Base-by-base conservation (phyloP, 2,113 vertebrate species). In the Monarcha castaneiventris region DNA sequence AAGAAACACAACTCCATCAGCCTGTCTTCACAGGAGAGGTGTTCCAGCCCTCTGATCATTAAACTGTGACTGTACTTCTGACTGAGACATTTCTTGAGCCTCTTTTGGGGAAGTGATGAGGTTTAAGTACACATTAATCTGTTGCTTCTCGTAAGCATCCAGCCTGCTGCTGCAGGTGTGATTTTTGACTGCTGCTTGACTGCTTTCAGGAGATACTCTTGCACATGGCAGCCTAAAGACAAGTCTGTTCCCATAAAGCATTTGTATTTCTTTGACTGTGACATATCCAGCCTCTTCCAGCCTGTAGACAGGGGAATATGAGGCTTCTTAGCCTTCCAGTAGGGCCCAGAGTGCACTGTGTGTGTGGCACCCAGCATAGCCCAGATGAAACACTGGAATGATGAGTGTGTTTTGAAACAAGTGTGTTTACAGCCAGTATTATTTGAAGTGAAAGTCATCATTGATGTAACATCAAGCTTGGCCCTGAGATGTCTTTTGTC, bases 201-300 rank as follows among this genome's bases (percentile, higher is more conserved):
- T 68, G 44, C 23, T 90, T 85, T 87, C 89, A 67, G 74, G 73
- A 71, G 73, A 85, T 30, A 10, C 30, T 48, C 12, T 63, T 43
- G 7, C 61, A 44, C 64, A 61, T 69, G 89, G 86, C 77, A 93
- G 71, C 74, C 62, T 79, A 43, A 82, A 85, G 71, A 79, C 0
- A 0, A 41, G 68, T 86, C 75, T 79, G 2, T 87, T 94, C 73
- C 0, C 1, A 74, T 87, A 78, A 94, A 89, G 11, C 33, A 49
- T 93, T 94, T 92, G 32, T 93, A 29, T 94, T 95, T 87, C 63
- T 77, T 87, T 63, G 64, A 52, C 48, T 89, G 37, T 86, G 83
- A 79, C 71, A 66, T 74, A 33, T 37, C 88, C 63, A 75, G 82
- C 74, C 55, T 59, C 52, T 85, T 41, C 54, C 83, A 95, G 55